These are phyloP conservation scores for Amblyraja radiata DNA, from an alignment of 2,797 vertebrate genomes.

Conservation along the genomic window DNA sequence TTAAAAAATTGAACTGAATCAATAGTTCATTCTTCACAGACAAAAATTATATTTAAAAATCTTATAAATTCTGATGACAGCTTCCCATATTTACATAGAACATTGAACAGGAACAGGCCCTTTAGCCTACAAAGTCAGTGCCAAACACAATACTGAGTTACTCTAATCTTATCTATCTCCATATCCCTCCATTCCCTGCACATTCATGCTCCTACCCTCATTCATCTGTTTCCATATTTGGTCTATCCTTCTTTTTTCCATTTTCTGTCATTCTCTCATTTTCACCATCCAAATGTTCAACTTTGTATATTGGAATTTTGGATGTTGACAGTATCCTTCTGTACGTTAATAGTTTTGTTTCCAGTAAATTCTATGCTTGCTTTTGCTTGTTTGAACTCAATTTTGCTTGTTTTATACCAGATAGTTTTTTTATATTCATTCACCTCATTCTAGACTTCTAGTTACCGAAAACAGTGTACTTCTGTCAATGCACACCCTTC, in stretches of 20 bases:
- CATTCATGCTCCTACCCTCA: too few species aligned
- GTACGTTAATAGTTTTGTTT: background rate
- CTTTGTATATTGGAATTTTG: too few species aligned
- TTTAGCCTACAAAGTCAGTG: too few species aligned
- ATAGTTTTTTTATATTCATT: background rate
- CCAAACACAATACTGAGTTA: too few species aligned
- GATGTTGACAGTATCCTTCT: too few species aligned
- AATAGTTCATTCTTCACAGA: background rate
- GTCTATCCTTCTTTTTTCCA: background rate
- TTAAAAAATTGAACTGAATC: background rate
- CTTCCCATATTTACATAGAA: too few species aligned
- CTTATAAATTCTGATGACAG: background rate
- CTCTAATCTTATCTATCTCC: too few species aligned
- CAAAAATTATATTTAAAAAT: background rate
- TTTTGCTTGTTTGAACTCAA: background rate
- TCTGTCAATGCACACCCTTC: background rate
- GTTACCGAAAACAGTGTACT: background rate
- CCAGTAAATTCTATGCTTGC: background rate
- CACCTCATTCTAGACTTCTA: background rate
- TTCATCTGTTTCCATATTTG: background rate
- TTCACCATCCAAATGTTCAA: background rate
- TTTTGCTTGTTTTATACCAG: background rate
- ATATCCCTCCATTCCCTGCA: too few species aligned
- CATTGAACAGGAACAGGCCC: too few species aligned
- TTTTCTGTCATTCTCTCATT: background rate